These are phyloP conservation scores for Phylloscopus whistleri DNA, from an alignment of 2,113 vertebrate genomes.

Conservation along the genomic window DNA sequence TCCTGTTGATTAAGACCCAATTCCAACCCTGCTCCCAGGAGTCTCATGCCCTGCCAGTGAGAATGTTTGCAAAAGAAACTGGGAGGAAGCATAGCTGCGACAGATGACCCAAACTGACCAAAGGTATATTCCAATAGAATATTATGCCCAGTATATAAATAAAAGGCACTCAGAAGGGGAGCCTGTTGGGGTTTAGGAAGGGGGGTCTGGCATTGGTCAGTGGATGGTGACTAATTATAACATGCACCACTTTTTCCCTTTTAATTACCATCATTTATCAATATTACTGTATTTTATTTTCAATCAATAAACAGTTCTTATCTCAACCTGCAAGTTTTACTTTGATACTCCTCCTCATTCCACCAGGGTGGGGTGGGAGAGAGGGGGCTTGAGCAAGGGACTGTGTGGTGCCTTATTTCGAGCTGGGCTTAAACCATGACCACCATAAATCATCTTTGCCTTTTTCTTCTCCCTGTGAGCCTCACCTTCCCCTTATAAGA, in stretches of 20 bases:
- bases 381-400: not conserved
- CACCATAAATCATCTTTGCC: not conserved
- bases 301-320: not conserved
- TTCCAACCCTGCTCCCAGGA: not conserved
- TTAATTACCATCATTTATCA: not conserved
- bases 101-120: not conserved
- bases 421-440: not conserved
- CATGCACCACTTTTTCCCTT: not conserved
- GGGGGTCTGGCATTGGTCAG: not conserved
- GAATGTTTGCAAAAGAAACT: not conserved
- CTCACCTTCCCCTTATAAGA: not conserved
- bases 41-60: not conserved
- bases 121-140: not conserved
- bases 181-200: not conserved
- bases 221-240: not conserved
- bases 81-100: not conserved
- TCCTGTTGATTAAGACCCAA: not conserved
- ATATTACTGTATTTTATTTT: not conserved
- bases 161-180: fast-evolving
- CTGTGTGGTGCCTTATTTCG: not conserved
- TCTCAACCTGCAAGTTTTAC: not conserved
- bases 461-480: not conserved
- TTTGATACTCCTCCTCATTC: not conserved
- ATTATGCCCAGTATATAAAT: not conserved
- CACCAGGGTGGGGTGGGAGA: not conserved